phyloP scores from a whole-genome alignment of 2,113 vertebrate genomes.

The Pteruthius melanotis region DNA sequence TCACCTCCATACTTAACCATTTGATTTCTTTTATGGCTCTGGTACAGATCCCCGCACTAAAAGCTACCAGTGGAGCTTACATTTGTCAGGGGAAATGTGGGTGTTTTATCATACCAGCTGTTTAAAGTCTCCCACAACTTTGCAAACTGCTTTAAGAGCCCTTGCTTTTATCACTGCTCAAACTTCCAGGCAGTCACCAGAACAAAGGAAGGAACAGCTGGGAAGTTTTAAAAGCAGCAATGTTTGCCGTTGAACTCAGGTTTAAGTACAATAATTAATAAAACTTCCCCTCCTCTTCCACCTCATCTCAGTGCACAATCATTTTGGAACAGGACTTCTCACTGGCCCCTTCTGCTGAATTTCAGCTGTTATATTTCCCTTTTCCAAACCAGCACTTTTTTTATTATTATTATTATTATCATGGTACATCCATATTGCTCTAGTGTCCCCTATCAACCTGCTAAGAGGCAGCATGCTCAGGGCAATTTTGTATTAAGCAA shows the following conservation, averaged over 20 bases:
- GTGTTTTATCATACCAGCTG: constrained; percentile 62
- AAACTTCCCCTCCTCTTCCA: background rate
- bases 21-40: constrained; percentile 37
- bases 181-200: constrained; percentile 38
- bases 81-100: constrained; percentile 60
- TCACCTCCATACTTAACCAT: constrained; percentile 32
- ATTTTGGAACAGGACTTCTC: background rate
- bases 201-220: constrained; percentile 58
- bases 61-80: constrained; percentile 59
- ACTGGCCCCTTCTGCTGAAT: background rate
- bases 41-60: constrained; percentile 23
- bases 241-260: background rate
- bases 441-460: background rate
- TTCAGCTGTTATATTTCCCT: background rate
- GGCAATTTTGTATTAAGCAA: background rate
- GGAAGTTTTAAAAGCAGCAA: constrained; percentile 32
- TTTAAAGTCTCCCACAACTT: constrained; percentile 69
- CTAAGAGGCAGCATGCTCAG: background rate
- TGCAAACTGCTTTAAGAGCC: constrained; percentile 13
- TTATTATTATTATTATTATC: background rate
- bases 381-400: background rate
- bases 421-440: background rate
- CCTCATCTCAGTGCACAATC: background rate
- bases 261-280: constrained; percentile 31
- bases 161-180: constrained; percentile 61